These are phyloP conservation scores for Rhea americana DNA, from an alignment of 2,113 vertebrate species.

Conservation along the genomic window DNA sequence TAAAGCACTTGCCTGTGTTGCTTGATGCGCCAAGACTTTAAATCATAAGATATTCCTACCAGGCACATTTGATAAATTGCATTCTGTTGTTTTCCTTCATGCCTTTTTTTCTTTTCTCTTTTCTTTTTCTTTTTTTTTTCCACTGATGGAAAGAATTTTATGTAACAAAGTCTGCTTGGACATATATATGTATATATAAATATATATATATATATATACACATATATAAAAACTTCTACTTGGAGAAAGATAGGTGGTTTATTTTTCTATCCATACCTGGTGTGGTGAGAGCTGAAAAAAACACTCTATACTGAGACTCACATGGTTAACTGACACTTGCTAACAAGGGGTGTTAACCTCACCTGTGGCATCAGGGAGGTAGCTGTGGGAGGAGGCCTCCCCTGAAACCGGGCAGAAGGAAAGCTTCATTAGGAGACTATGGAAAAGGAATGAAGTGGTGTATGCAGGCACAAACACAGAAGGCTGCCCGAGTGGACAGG, in stretches of 20 bases:
- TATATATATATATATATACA: no score
- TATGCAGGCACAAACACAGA: not conserved
- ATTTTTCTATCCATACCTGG: not conserved
- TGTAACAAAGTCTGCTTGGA: not conserved
- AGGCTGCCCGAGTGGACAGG: fast-evolving
- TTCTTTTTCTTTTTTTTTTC: no score
- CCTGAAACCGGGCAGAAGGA: fast-evolving
- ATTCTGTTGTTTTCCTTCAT: not conserved
- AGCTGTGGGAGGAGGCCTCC: not conserved
- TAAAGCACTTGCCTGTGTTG: fast-evolving
- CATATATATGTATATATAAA: not conserved
- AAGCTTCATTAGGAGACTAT: not conserved
- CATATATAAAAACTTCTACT: not conserved
- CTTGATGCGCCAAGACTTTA: not conserved
- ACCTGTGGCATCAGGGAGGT: fast-evolving
- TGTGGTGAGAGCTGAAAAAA: not conserved
- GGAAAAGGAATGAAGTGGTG: not conserved
- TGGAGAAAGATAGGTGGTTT: not conserved
- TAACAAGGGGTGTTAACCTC: fast-evolving
- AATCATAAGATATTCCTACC: not conserved
- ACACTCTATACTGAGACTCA: fast-evolving
- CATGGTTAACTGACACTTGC: fast-evolving
- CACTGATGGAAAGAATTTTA: not conserved
- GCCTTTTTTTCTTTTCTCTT: not conserved
- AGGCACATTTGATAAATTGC: not conserved